Percentiles rank a stretch among this genome's conserved stretches.
Conservation (phyloP, 2,113 vertebrate species). For the Pipa parva region DNA sequence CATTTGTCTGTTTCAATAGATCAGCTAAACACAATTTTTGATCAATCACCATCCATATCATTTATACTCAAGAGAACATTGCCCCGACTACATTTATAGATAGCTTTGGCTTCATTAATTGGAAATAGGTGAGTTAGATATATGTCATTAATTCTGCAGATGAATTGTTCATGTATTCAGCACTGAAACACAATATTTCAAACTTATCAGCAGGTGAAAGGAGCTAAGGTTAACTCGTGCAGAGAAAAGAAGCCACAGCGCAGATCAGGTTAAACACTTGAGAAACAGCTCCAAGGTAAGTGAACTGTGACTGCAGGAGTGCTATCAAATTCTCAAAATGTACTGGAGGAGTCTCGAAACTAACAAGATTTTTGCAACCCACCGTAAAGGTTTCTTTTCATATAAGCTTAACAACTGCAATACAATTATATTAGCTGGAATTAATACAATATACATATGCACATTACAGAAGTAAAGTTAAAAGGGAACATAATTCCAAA, state of each 20-base stretch:
- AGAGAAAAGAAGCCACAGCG: neutral
- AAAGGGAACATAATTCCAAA: too few relatives aligned
- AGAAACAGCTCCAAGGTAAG: slow-evolving; percentile 4
- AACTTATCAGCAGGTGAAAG: neutral
- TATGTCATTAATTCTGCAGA: neutral
- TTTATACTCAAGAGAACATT: too few relatives aligned
- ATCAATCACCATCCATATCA: too few relatives aligned
- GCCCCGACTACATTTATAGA: neutral
- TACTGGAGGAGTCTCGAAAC: neutral
- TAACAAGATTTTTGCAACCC: neutral
- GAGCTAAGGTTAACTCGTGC: neutral
- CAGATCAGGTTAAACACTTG: slow-evolving; percentile 11
- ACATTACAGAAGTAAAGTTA: too few relatives aligned
- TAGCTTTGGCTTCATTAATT: slow-evolving; percentile 1
- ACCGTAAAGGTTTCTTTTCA: neutral
- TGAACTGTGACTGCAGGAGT: neutral
- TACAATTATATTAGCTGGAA: neutral
- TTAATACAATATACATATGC: too few relatives aligned
- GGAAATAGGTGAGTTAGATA: neutral
- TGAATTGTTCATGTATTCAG: neutral
- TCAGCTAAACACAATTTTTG: too few relatives aligned
- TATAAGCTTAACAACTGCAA: neutral
- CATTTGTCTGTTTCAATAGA: too few relatives aligned
- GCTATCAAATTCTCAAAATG: neutral
- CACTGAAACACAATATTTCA: neutral